A percentile compares a stretch with the other conserved stretches of the same genome.
These are phyloP conservation scores for Hozukius guyotensis DNA, from an alignment of 2,797 vertebrate genomes.

Conservation along the genomic window DNA sequence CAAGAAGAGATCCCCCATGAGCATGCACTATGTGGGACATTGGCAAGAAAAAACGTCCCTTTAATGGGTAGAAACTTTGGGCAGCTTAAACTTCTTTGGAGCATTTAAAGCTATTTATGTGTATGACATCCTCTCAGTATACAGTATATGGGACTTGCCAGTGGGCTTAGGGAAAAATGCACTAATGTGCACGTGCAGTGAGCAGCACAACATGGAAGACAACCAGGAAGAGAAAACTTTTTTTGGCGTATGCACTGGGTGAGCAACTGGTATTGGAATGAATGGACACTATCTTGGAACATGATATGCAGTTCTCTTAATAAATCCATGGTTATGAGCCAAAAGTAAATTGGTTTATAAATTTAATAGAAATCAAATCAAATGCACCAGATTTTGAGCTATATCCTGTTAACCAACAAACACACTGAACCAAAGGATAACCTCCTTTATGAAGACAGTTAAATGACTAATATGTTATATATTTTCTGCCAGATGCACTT, in stretches of 20 bases:
- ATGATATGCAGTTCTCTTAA: neutral
- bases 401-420: neutral
- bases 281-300: slow-evolving; percentile 2
- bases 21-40: too few relatives aligned
- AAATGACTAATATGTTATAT: neutral
- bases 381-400: neutral
- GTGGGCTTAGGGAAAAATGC: neutral
- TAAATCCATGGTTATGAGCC: neutral
- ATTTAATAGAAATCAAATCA: neutral
- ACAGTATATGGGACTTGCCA: neutral
- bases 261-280: neutral
- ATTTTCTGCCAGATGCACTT: neutral
- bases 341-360: slow-evolving; percentile 1
- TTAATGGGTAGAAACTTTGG: too few relatives aligned
- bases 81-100: neutral
- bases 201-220: neutral
- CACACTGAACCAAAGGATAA: neutral
- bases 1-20: too few relatives aligned
- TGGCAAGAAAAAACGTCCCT: too few relatives aligned
- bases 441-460: neutral
- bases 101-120: neutral
- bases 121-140: neutral
- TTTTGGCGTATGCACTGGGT: neutral
- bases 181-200: neutral
- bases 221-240: slow-evolving; percentile 2